Conservation (phyloP, 2,888 invertebrate species). For the Philonicus albiceps region DNA sequence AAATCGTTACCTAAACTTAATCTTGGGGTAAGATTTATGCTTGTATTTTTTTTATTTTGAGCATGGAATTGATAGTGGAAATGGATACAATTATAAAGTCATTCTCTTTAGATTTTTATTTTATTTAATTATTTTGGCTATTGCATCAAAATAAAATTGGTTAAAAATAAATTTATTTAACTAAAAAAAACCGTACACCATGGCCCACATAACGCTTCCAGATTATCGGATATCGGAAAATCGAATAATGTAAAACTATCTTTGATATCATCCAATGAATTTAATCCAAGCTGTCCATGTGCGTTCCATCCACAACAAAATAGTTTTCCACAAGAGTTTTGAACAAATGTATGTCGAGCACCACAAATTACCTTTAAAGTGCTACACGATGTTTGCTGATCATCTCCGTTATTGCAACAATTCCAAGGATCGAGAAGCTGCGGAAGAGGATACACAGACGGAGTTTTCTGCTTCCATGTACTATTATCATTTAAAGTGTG, state of each 20-base stretch:
- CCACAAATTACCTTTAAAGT: constrained; percentile 74
- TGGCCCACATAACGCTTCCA: constrained; percentile 63
- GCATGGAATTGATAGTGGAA: too few species aligned
- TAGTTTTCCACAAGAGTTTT: constrained; percentile 72
- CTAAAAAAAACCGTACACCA: constrained; percentile 62
- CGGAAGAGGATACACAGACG: constrained; percentile 58
- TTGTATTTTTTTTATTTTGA: too few species aligned
- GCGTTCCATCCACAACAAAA: constrained; percentile 84
- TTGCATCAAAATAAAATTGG: not conserved
- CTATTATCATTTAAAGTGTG: constrained; percentile 15
- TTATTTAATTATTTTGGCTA: not conserved
- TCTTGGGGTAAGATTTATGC: too few species aligned
- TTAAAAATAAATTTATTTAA: constrained; percentile 1
- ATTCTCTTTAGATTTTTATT: too few species aligned
- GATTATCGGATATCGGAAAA: constrained; percentile 53
- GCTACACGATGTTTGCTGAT: constrained; percentile 52
- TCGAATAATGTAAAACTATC: constrained; percentile 54
- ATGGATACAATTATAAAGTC: too few species aligned
- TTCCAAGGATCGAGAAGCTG: constrained; percentile 56
- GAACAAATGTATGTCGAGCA: constrained; percentile 75
- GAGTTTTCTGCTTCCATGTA: constrained; percentile 53
- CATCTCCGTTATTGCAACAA: constrained; percentile 58
- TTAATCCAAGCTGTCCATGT: constrained; percentile 77
- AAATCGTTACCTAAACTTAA: too few species aligned
- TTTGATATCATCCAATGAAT: constrained; percentile 54